Conservation (phyloP, 2,888 invertebrate species). For the Lycia hirtaria region DNA sequence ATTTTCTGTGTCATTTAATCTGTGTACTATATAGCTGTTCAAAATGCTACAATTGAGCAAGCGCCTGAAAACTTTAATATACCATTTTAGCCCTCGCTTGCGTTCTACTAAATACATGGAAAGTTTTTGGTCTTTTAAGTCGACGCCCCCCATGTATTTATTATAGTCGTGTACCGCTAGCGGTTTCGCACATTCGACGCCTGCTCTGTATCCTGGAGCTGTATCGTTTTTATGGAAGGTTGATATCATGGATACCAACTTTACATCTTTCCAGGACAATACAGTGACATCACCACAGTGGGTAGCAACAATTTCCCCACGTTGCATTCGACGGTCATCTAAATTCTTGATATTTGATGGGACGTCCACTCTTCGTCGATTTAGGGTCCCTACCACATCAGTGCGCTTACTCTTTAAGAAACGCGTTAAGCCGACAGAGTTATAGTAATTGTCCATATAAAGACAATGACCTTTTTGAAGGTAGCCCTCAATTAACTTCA, state of each 20-base stretch:
- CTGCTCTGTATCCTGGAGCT: slow-evolving; percentile 17
- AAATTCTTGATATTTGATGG: slow-evolving; percentile 25
- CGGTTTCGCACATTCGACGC: slow-evolving; percentile 14
- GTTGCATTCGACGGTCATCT: slow-evolving; percentile 17
- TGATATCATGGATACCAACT: slow-evolving; percentile 19
- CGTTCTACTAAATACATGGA: slow-evolving; percentile 42
- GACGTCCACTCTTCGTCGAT: slow-evolving; percentile 18
- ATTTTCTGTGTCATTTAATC: slow-evolving; percentile 1
- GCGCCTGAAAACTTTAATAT: slow-evolving; percentile 38
- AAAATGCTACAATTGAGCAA: slow-evolving; percentile 35
- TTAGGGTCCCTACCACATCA: slow-evolving; percentile 31
- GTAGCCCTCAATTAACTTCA: slow-evolving; percentile 29
- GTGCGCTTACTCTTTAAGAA: slow-evolving; percentile 27
- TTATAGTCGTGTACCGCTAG: slow-evolving; percentile 34
- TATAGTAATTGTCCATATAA: slow-evolving; percentile 37
- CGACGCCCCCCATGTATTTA: slow-evolving; percentile 28
- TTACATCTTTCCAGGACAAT: slow-evolving; percentile 35
- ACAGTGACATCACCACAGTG: slow-evolving; percentile 36
- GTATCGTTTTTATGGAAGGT: slow-evolving; percentile 18
- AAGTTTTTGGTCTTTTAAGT: slow-evolving; percentile 43
- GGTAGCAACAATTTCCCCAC: slow-evolving; percentile 18
- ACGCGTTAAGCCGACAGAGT: slow-evolving; percentile 20
- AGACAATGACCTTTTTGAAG: slow-evolving; percentile 17
- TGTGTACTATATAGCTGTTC: slow-evolving; percentile 11
- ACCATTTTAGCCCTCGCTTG: slow-evolving; percentile 37